phyloP scores from a whole-genome alignment of 2,113 vertebrate species.

The Acanthochromis polyacanthus region DNA sequence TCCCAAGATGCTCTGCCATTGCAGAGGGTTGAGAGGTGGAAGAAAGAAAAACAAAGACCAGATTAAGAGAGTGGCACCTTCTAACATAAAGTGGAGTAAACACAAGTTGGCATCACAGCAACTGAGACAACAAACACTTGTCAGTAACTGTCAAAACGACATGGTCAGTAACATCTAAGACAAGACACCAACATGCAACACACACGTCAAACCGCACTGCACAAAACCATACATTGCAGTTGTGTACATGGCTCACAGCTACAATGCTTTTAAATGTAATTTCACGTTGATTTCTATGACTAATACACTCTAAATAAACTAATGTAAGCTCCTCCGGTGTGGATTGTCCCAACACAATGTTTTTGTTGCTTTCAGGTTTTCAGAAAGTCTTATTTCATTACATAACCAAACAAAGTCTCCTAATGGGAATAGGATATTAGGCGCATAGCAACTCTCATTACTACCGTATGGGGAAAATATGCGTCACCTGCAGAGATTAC shows the following conservation, averaged over 20 bases:
- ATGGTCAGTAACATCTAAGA: slow-evolving; percentile 44
- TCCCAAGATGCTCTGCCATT: slow-evolving; percentile 99
- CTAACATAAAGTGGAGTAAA: slow-evolving; percentile 69
- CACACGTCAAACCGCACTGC: slow-evolving; percentile 54
- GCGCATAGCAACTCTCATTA: slow-evolving; percentile 20
- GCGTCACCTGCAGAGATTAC: slow-evolving; percentile 66
- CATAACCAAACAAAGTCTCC: slow-evolving; percentile 36
- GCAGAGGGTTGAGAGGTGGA: slow-evolving; percentile 89
- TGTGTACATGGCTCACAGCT: background rate
- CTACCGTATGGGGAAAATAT: slow-evolving; percentile 50
- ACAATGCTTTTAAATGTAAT: background rate
- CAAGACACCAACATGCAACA: slow-evolving; percentile 77
- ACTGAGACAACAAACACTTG: slow-evolving; percentile 46
- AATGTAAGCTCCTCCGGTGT: background rate
- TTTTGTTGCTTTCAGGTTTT: slow-evolving; percentile 6
- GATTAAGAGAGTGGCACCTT: slow-evolving; percentile 83
- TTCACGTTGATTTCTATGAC: background rate
- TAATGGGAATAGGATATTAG: slow-evolving; percentile 23
- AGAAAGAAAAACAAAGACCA: slow-evolving; percentile 75
- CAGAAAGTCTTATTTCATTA: slow-evolving; percentile 27
- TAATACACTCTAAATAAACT: background rate
- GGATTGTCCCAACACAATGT: slow-evolving; percentile 11
- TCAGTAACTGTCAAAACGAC: slow-evolving; percentile 35
- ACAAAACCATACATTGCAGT: background rate
- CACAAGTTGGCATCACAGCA: slow-evolving; percentile 58